Base-by-base conservation (phyloP, 2,888 invertebrate genomes). In the Cylindroiulus punctatus region DNA sequence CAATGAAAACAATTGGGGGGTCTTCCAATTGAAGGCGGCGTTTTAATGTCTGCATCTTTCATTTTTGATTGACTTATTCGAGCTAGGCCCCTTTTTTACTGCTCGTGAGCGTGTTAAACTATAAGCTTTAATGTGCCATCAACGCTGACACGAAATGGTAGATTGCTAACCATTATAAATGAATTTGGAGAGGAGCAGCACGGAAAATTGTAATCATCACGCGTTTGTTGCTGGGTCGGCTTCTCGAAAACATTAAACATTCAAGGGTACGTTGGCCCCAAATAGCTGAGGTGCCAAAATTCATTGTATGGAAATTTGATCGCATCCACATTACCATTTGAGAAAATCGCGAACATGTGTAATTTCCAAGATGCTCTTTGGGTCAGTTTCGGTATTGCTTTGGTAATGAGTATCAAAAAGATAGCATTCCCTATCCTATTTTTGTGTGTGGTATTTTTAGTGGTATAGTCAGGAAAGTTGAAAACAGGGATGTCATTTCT, bases 161-260 rank as follows among this genome's bases (percentile, higher is more conserved):
- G 65, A 65, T 65, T 65, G 65, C 65, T 65, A 65, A 65, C 65
- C 65, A 65, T 65, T 65, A 65, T 26, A 65, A 65, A 65, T 65
- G 65, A 65, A 26, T 65, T 65, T 65, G 26, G 26, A 65, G 65
- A 65, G 65, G 65, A 65, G 65, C 65, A 26, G n/a, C 65, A 65
- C 65, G 65, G 65, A 65, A 65, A 65, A 65, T 65, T 65, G 65
- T n/a, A 65, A 65, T 65, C 65, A 65, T 65, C 65, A 65, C 65
- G 65, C n/a, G 26, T 65, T 65, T 26, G n/a, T 65, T 7, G 26
- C 3, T 65, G n/a, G 22, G 26, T 65, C 12, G 65, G 26, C 65
- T 12, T 65, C 12, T 26, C 12, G 65, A 65, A 65, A 65, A 26
- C 26, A 26, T 26, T 4, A 12, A 65, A 26, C 65, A 26, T 65